Base-by-base conservation (phyloP, 1,140 invertebrate genomes). In the Pseudomyrmex dendroicus region DNA sequence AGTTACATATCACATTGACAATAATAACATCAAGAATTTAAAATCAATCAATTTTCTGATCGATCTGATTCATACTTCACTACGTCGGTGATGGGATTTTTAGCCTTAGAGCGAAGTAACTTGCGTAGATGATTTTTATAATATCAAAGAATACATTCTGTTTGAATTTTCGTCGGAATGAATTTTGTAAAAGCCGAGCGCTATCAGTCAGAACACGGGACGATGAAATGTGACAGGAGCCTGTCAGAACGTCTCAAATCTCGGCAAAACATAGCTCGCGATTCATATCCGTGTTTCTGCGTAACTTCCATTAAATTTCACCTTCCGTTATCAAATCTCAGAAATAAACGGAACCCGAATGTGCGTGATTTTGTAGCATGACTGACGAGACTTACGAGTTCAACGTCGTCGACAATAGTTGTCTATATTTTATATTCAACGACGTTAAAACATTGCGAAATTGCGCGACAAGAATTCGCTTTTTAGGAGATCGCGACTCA, bases 331-430 rank as follows among this genome's bases (percentile, higher is more conserved):
- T 17, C 22, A 50, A 13, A 35, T 5, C 3, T 35, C 1, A 25
- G 35, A 68, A 68, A 68, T 59, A 68, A 68, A n/a, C 52, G 7
- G 54, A 70, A 12, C 5, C 64, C 10, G 54, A 61, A 59, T 50
- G 0, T 8, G 15, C 35, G 35, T 35, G 35, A 35, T 35, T 35
- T 35, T 35, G 35, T 35, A 0, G 35, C 35, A 4, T n/a, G 46
- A 66, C 72, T 80, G 72, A 80, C 66, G 46, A 80, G 72, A 80
- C 35, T 80, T 72, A 66, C 76, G 59, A 72, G 35, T 72, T 78
- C 15, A 68, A 78, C 74, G 35, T 68, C 25, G 63, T 59, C 66
- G 22, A 17, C 17, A 20, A 35, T 68, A 25, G 66, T 59, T 2
- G 54, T 17, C 52, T 57, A 44, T 59, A 2, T 80, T 80, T 66